A percentile compares a stretch with the other conserved stretches of the same genome.
phyloP scores from a whole-genome alignment of 2,797 vertebrate species.

The Tenualosa thibaudeaui region DNA sequence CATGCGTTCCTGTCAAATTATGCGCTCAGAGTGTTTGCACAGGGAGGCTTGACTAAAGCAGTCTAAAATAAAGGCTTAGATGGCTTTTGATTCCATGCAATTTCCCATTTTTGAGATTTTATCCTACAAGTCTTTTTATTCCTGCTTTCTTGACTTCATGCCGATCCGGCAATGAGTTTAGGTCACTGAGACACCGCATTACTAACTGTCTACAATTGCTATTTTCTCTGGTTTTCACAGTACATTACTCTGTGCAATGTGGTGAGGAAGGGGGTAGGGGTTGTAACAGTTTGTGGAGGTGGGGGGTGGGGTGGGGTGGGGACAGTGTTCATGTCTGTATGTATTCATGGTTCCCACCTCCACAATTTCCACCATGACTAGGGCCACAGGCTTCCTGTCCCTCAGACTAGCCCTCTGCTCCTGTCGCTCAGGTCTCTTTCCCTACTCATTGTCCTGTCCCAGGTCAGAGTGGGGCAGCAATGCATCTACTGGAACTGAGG shows the following conservation, averaged over 20 bases:
- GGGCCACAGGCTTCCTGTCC: constrained; percentile 63
- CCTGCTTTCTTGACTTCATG: neutral
- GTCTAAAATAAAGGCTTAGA: neutral
- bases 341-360: constrained; percentile 65
- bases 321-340: constrained; percentile 40
- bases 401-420: constrained; percentile 53
- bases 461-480: neutral
- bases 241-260: neutral
- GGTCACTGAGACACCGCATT: neutral
- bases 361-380: constrained; percentile 67
- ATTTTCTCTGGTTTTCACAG: neutral
- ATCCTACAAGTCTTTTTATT: neutral
- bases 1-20: neutral
- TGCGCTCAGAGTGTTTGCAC: neutral
- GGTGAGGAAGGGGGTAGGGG: neutral
- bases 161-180: neutral
- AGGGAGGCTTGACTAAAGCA: neutral
- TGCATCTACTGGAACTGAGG: neutral
- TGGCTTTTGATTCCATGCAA: neutral
- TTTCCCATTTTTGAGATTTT: neutral
- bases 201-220: neutral
- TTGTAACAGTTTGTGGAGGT: neutral
- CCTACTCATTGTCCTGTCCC: constrained; percentile 35
- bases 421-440: constrained; percentile 45
- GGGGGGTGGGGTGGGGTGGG: neutral